These are phyloP conservation scores for Gymnorhina tibicen DNA, from an alignment of 2,113 vertebrate species.

Conservation along the genomic window DNA sequence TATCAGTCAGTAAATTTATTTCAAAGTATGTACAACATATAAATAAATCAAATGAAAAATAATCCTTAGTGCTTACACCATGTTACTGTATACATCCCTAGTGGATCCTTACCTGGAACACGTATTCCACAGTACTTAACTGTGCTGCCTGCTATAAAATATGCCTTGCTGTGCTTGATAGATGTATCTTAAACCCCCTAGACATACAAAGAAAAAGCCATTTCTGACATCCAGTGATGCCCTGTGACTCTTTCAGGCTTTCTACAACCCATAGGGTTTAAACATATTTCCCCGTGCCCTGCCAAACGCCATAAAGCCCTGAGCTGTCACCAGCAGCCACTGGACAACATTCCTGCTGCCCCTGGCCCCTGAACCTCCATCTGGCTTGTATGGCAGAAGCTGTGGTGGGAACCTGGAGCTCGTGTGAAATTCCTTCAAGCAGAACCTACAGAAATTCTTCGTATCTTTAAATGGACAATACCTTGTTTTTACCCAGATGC, in stretches of 20 bases:
- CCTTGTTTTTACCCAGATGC: background rate
- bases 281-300: background rate
- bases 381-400: background rate
- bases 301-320: background rate
- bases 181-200: background rate
- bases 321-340: background rate
- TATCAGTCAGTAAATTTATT: background rate
- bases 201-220: background rate
- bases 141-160: background rate
- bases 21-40: background rate
- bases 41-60: background rate
- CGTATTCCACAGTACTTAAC: background rate
- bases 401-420: accelerated
- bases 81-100: background rate
- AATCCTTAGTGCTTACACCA: background rate
- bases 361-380: background rate
- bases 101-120: background rate
- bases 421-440: background rate
- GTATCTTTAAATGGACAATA: background rate
- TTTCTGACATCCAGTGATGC: background rate
- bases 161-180: background rate
- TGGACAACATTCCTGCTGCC: background rate
- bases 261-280: background rate
- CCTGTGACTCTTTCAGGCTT: background rate
- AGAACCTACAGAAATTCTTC: background rate